phyloP scores from a whole-genome alignment of 2,888 invertebrate species.

The Priapulus caudatus region DNA sequence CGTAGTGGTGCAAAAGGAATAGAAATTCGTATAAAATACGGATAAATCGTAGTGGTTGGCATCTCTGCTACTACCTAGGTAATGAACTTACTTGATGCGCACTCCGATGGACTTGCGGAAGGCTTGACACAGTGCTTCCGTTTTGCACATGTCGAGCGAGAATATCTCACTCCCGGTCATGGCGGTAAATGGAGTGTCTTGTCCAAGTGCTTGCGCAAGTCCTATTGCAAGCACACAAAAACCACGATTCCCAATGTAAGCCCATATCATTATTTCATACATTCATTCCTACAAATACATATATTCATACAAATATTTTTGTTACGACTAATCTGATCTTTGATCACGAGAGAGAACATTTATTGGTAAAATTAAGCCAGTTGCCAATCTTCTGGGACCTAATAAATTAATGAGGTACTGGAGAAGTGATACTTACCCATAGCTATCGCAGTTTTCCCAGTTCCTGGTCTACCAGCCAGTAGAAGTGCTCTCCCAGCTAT shows the following conservation, averaged over 20 bases:
- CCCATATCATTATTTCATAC: constrained; percentile 4
- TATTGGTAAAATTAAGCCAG: no score
- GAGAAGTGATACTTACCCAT: constrained; percentile 72
- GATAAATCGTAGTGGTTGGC: no score
- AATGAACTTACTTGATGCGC: constrained; percentile 61
- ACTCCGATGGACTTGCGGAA: constrained; percentile 89
- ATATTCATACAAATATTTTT: no score
- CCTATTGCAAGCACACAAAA: no score
- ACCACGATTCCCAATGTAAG: no score
- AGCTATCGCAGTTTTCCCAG: constrained; percentile 95
- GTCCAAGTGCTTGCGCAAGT: constrained; percentile 77
- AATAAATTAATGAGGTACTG: no score
- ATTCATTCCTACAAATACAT: neutral
- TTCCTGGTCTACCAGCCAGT: constrained; percentile 92
- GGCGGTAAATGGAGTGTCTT: constrained; percentile 93
- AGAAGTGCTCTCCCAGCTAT: constrained; percentile 90
- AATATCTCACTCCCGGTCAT: constrained; percentile 98
- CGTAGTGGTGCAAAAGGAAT: no score
- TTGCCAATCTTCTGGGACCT: no score
- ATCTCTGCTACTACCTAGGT: constrained; percentile 13
- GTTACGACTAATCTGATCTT: no score
- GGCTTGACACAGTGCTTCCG: constrained; percentile 91
- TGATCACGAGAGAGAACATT: no score
- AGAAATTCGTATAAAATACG: no score
- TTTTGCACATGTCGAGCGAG: constrained; percentile 97